A percentile compares a stretch with the other conserved stretches of the same genome.
phyloP scores from a whole-genome alignment of 2,888 invertebrate genomes.

The Thereva nobilitata region DNA sequence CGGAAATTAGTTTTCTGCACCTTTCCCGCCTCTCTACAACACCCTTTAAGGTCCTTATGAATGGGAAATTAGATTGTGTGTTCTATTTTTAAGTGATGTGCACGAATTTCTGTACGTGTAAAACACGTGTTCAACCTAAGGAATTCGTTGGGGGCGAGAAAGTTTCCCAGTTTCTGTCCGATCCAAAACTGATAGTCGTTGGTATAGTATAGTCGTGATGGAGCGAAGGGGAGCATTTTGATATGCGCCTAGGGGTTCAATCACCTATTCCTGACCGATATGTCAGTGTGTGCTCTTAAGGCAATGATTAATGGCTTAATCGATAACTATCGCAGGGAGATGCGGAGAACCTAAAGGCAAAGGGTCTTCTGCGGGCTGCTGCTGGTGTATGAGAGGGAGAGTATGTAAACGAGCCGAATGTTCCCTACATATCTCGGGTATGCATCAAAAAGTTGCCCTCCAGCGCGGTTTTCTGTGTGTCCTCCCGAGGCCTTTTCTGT shows the following conservation, averaged over 20 bases:
- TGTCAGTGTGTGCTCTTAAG: conserved; percentile 47
- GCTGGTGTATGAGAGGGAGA: conserved; percentile 5
- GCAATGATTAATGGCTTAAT: conserved; percentile 49
- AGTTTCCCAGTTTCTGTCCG: conserved; percentile 14
- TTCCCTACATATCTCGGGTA: conserved; percentile 30
- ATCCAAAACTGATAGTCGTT: conserved; percentile 8
- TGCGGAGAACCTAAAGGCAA: conserved; percentile 17
- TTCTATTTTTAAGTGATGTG: conserved; percentile 7
- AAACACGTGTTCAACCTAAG: conserved; percentile 9
- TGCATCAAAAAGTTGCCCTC: conserved; percentile 36
- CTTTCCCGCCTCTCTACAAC: neutral
- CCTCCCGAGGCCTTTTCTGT: conserved; percentile 22
- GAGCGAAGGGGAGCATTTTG: conserved; percentile 1
- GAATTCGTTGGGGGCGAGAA: neutral
- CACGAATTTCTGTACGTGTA: conserved; percentile 32
- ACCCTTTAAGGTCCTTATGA: conserved; percentile 37
- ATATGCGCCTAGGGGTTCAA: conserved; percentile 40
- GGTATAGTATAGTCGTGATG: neutral
- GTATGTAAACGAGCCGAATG: conserved; percentile 28
- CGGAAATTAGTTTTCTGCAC: conserved; percentile 53
- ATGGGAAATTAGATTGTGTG: conserved; percentile 38
- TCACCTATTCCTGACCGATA: conserved; percentile 43
- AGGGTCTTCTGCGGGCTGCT: conserved; percentile 10
- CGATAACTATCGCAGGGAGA: conserved; percentile 43
- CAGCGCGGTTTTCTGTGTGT: conserved; percentile 32